Conservation (phyloP, 2,797 vertebrate genomes). For the Hemibagrus guttatus region DNA sequence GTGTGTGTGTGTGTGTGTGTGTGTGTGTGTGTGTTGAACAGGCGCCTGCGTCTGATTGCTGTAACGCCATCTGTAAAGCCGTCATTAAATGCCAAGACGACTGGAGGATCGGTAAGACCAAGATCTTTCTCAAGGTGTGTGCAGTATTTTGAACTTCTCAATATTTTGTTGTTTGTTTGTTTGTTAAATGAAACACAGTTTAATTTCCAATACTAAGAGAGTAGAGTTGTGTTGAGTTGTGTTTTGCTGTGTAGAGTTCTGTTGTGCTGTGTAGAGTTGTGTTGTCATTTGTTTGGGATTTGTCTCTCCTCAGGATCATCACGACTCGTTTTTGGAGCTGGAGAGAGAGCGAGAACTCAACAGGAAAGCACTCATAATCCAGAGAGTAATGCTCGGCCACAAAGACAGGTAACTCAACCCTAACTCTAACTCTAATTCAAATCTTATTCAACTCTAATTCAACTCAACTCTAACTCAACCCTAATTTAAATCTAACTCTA, state of each 20-base stretch:
- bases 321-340: slow-evolving; percentile 82
- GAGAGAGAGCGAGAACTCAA: slow-evolving; percentile 77
- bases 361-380: slow-evolving; percentile 81
- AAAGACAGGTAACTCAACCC: slow-evolving; percentile 82
- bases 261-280: too few relatives aligned
- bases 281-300: background rate
- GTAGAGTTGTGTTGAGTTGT: background rate
- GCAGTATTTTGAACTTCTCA: background rate
- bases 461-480: background rate
- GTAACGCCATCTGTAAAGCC: slow-evolving; percentile 75
- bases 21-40: slow-evolving; percentile 46
- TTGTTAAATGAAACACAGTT: background rate
- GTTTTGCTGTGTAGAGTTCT: background rate
- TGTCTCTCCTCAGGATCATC: slow-evolving; percentile 77
- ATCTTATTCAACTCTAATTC: background rate
- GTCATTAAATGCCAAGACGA: slow-evolving; percentile 74
- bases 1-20: background rate
- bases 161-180: background rate
- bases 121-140: slow-evolving; percentile 91
- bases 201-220: background rate
- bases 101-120: slow-evolving; percentile 89
- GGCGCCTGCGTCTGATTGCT: slow-evolving; percentile 71
- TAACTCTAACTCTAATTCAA: background rate
- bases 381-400: slow-evolving; percentile 82
- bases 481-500: background rate